Percentiles rank a stretch among this genome's conserved stretches.
Evolutionary conservation across 2,113 vertebrate genomes (phyloP).

Genomic region (Ceratotherium simum): DNA sequence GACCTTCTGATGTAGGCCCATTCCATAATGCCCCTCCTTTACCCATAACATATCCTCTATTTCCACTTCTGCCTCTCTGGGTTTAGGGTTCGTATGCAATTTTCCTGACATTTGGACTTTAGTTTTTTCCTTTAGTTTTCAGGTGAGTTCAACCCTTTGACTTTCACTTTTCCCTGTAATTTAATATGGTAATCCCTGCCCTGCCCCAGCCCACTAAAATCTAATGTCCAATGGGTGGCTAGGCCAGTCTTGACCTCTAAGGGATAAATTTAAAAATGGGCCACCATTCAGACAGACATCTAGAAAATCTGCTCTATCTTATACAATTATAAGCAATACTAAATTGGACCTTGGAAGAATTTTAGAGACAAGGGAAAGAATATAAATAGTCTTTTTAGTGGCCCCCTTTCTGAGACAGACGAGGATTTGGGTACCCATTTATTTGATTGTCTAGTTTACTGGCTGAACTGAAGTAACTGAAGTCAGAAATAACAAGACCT

Average conservation of each 20-base stretch:
- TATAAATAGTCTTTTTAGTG: neutral
- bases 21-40: neutral
- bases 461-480: neutral
- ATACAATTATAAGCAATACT: neutral
- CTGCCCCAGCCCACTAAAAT: neutral
- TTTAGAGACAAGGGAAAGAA: slow-evolving; percentile 9
- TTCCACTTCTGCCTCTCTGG: neutral
- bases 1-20: neutral
- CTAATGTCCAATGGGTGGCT: too few species aligned
- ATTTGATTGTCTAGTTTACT: slow-evolving; percentile 13
- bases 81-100: neutral
- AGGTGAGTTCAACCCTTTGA: neutral
- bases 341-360: slow-evolving; percentile 1
- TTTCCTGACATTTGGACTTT: neutral
- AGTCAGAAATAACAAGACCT: neutral
- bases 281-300: neutral
- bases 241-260: neutral
- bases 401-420: neutral
- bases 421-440: neutral
- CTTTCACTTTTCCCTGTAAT: neutral
- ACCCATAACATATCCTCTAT: neutral
- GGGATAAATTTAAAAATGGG: neutral
- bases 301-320: neutral
- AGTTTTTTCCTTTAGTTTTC: neutral
- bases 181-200: neutral